Conservation (phyloP, 2,113 vertebrate species). For the Pycnonotus jocosus region DNA sequence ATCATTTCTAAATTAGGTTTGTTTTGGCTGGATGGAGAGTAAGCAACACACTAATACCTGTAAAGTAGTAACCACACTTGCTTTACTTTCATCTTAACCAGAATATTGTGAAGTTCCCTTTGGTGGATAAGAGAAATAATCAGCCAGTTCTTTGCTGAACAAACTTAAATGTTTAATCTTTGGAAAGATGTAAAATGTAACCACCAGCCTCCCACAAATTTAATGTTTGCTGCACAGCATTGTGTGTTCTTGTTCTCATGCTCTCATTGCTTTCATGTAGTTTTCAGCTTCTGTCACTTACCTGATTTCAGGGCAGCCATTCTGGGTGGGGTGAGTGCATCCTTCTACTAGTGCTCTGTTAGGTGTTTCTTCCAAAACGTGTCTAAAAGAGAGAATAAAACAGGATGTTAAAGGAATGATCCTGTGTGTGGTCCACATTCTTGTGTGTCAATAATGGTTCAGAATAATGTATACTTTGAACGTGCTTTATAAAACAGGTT, state of each 20-base stretch:
- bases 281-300: neutral
- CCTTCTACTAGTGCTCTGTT: neutral
- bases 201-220: accelerated
- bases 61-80: neutral
- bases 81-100: neutral
- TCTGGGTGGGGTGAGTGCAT: neutral
- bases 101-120: neutral
- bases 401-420: neutral
- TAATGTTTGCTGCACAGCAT: neutral
- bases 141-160: neutral
- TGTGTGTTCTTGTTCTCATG: neutral
- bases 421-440: accelerated
- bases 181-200: neutral
- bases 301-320: neutral
- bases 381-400: neutral
- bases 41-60: neutral
- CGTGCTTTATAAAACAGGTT: neutral
- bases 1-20: constrained; percentile 5
- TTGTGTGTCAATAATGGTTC: neutral
- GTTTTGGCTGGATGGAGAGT: neutral
- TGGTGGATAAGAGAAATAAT: neutral
- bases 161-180: neutral
- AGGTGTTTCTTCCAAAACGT: neutral
- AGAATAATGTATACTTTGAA: neutral
- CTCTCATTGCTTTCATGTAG: neutral